Conservation (phyloP, 1,140 invertebrate genomes). For the Parapsyche elsis region DNA sequence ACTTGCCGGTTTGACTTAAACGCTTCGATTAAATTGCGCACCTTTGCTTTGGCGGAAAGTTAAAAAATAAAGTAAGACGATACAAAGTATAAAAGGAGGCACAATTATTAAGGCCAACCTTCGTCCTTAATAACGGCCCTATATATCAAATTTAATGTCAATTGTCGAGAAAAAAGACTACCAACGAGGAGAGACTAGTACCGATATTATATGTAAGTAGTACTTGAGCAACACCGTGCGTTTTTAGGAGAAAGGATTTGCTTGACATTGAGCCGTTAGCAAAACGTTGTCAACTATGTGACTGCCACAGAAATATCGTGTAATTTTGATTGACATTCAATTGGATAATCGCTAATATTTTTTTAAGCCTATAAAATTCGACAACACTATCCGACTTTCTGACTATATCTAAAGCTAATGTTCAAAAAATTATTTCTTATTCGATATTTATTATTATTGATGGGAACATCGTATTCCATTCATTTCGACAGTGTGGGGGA, state of each 20-base stretch:
- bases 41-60: no score
- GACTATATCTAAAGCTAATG: not conserved
- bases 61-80: no score
- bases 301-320: not conserved
- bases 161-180: not conserved
- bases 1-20: no score
- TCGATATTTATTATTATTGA: not conserved
- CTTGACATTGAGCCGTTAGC: not conserved
- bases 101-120: conserved; percentile 5
- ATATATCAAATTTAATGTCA: conserved; percentile 18
- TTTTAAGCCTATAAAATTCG: no score
- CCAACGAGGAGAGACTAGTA: not conserved
- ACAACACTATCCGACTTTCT: no score
- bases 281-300: conserved; percentile 10
- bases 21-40: no score
- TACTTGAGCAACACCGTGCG: not conserved
- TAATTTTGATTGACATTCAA: conserved; percentile 20
- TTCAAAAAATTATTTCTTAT: not conserved
- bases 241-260: conserved; percentile 25
- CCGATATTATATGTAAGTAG: not conserved
- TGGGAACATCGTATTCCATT: not conserved
- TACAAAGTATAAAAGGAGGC: not conserved
- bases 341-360: no score
- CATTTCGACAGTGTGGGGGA: not conserved
- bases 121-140: conserved; percentile 15